phyloP scores from a whole-genome alignment of 2,113 vertebrate genomes.

The Ochotona curzoniae region DNA sequence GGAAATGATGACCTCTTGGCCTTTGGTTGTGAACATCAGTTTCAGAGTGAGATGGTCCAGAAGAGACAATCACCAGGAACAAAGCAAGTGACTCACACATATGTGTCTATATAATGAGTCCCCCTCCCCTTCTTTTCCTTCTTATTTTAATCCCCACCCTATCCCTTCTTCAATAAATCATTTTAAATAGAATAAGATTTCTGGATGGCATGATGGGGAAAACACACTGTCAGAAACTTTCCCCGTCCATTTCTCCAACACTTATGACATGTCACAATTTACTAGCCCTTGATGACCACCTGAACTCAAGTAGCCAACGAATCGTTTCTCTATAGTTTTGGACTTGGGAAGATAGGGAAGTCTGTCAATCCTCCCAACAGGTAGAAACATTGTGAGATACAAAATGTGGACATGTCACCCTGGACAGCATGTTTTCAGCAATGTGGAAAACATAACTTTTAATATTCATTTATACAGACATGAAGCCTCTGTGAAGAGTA shows the following conservation, averaged over 20 bases:
- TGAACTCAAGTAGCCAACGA: background rate
- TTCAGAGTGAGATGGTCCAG: background rate
- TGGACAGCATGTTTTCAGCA: background rate
- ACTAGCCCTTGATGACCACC: background rate
- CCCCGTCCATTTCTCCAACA: background rate
- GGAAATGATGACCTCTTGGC: slow-evolving; percentile 18
- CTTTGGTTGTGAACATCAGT: slow-evolving; percentile 25
- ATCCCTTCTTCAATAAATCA: slow-evolving; percentile 4
- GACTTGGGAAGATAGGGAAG: background rate
- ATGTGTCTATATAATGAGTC: background rate
- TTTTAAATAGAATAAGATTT: background rate
- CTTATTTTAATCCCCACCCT: background rate
- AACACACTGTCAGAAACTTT: background rate
- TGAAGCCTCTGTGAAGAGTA: background rate
- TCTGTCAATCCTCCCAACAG: background rate
- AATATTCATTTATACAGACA: background rate
- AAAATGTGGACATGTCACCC: background rate
- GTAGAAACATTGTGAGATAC: background rate
- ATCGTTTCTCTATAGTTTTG: slow-evolving; percentile 10
- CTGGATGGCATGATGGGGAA: background rate
- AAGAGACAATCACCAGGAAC: background rate
- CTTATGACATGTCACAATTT: background rate
- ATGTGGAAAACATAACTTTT: background rate
- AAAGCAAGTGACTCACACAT: background rate
- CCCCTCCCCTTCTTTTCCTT: background rate